Conservation (phyloP, 2,888 invertebrate genomes). For the Xestia ashworthii region DNA sequence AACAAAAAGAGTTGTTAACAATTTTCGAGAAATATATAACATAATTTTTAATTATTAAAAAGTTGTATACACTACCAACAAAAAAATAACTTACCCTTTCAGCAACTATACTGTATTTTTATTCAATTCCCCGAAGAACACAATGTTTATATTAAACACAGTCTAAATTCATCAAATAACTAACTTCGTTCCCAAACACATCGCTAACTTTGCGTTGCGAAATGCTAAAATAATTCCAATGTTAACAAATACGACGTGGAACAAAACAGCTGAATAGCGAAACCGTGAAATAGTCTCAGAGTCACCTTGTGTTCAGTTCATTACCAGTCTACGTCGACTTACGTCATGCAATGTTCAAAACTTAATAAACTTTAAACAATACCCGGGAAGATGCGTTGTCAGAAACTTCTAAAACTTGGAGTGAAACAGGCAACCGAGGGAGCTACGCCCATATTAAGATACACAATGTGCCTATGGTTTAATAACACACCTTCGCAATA, state of each 20-base stretch:
- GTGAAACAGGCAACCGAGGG: constrained; percentile 82
- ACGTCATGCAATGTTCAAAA: constrained; percentile 86
- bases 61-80: too few relatives aligned
- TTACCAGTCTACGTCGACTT: constrained; percentile 83
- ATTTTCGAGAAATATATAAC: not conserved
- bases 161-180: constrained; percentile 53
- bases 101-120: constrained; percentile 10
- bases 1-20: not conserved
- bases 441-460: constrained; percentile 84
- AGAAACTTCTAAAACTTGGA: constrained; percentile 84
- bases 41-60: not conserved
- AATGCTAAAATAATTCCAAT: constrained; percentile 49
- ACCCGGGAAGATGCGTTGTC: constrained; percentile 87
- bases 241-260: constrained; percentile 55
- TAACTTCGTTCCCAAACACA: constrained; percentile 35
- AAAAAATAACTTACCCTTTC: not conserved
- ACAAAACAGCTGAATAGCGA: constrained; percentile 63
- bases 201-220: constrained; percentile 34
- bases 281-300: constrained; percentile 70
- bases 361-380: constrained; percentile 89
- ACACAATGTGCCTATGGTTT: constrained; percentile 83
- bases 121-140: constrained; percentile 5
- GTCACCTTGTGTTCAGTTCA: constrained; percentile 76
- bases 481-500: constrained; percentile 75
- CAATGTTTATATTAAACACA: constrained; percentile 32